Percentiles rank a stretch among this genome's conserved stretches.
These are phyloP conservation scores for Ephestia elutella DNA, from an alignment of 1,140 invertebrate species.

Conservation along the genomic window DNA sequence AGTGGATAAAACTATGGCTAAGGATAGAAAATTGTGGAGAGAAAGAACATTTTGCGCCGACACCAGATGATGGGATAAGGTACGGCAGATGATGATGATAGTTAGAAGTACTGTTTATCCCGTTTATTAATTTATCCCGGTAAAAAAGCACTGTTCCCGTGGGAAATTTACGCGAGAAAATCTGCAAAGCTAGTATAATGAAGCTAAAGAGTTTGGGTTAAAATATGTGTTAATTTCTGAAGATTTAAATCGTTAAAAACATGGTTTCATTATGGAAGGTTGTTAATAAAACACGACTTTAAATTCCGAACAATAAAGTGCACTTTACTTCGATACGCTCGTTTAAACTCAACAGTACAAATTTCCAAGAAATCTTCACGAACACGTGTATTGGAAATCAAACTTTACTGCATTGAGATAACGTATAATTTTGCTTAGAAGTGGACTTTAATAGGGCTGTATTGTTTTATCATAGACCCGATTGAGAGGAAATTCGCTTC, in stretches of 20 bases:
- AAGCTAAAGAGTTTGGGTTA: too few relatives aligned
- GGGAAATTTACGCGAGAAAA: too few relatives aligned
- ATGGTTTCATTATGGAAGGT: not conserved
- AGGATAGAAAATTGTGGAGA: too few relatives aligned
- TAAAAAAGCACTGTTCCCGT: too few relatives aligned
- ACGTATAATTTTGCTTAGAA: not conserved
- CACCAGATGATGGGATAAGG: too few relatives aligned
- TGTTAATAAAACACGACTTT: not conserved
- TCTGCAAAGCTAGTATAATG: too few relatives aligned
- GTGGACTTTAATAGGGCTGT: not conserved
- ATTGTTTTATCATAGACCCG: conserved; percentile 4
- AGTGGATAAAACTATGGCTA: too few relatives aligned
- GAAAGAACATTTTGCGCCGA: too few relatives aligned
- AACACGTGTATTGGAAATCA: not conserved
- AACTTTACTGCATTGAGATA: not conserved
- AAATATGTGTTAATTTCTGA: too few relatives aligned
- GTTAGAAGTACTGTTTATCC: too few relatives aligned
- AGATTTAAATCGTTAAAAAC: not conserved
- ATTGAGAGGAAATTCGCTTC: conserved; percentile 1
- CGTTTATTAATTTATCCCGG: too few relatives aligned
- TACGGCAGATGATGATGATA: too few relatives aligned
- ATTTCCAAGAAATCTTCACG: not conserved
- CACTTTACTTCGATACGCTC: not conserved
- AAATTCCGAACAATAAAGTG: not conserved
- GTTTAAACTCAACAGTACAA: not conserved